phyloP scores from a whole-genome alignment of 2,888 invertebrate genomes.

The Lingula anatina region DNA sequence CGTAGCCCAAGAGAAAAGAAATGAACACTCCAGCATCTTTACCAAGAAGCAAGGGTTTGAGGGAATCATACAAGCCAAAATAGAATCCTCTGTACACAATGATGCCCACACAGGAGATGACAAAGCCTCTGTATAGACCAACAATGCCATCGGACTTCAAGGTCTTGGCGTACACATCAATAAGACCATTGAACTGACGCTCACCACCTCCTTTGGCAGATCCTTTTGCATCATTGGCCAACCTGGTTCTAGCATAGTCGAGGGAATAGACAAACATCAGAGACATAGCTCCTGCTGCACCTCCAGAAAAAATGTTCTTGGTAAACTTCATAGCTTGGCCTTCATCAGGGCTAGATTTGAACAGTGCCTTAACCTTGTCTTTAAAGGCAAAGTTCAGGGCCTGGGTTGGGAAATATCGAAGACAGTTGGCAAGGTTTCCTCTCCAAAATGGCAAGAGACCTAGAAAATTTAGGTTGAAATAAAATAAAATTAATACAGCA shows the following conservation, averaged over 20 bases:
- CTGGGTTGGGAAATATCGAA: conserved; percentile 61
- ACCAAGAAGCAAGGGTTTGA: conserved; percentile 49
- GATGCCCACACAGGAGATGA: conserved; percentile 52
- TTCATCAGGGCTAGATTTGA: conserved; percentile 54
- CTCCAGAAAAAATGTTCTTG: conserved; percentile 66
- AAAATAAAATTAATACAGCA: too few species aligned
- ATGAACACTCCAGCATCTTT: conserved; percentile 35
- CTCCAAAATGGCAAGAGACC: conserved; percentile 78
- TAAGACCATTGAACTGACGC: conserved; percentile 86
- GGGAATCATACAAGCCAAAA: conserved; percentile 52
- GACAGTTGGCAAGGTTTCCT: conserved; percentile 89
- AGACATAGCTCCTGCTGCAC: conserved; percentile 52
- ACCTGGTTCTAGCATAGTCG: conserved; percentile 50
- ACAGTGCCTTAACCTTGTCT: conserved; percentile 84
- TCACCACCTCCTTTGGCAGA: conserved; percentile 49
- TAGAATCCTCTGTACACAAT: conserved; percentile 53
- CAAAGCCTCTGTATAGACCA: conserved; percentile 53
- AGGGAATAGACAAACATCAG: conserved; percentile 52
- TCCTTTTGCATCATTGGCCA: conserved; percentile 50
- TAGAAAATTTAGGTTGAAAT: too few species aligned
- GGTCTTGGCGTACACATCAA: conserved; percentile 50
- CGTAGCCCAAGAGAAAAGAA: conserved; percentile 46
- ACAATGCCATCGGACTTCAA: conserved; percentile 45
- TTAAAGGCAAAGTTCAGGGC: conserved; percentile 56
- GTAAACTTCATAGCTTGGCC: conserved; percentile 55